Base-by-base conservation (phyloP, 2,797 vertebrate species). In the Poecilia picta region DNA sequence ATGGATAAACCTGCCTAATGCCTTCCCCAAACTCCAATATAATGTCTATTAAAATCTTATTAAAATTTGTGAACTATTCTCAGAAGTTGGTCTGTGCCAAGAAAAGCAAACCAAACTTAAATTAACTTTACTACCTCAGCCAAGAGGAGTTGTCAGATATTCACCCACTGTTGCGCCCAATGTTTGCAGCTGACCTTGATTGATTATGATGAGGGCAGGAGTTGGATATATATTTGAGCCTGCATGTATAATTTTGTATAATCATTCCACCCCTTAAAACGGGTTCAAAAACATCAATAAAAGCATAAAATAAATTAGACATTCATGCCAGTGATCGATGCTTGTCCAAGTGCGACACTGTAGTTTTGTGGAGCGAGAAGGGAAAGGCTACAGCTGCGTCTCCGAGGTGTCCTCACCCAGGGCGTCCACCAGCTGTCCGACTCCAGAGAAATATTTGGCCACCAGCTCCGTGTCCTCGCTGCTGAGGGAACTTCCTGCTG, bases 351-450 rank as follows among this genome's bases (percentile, higher is more conserved):
- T 23, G 64, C 20, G 11, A 10, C 13, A 31, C 13, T 31, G 57
- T 70, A 20, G 16, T 43, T 43, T 43, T 16, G 25, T n/a, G 41
- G 25, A 16, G 41, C 25, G 25, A 1, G 25, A 28, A 28, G 41
- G 41, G 16, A 28, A 68, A 41, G 25, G 20, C 64, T 25, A 12
- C 64, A 41, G 64, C 64, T 2, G 2, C 7, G 1, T 47, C 5
- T 0, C 11, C 13, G 13, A 2, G 39, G 45, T 51, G 49, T 96
- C 93, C 90, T 90, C 93, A 87, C 96, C 97, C 82, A 99, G 90
- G 46, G 95, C 96, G 59, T 98, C 96, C 0, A 97, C 97, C 88
- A 98, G 93, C 81, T 94, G 92, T 41, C 95, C 93, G 12, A 99
- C 96, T 2, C 96, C 96, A 36, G 96, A 89, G 68, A 99, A 99